Base-by-base conservation (phyloP, 2,888 invertebrate species). In the Syrista parreyssii region DNA sequence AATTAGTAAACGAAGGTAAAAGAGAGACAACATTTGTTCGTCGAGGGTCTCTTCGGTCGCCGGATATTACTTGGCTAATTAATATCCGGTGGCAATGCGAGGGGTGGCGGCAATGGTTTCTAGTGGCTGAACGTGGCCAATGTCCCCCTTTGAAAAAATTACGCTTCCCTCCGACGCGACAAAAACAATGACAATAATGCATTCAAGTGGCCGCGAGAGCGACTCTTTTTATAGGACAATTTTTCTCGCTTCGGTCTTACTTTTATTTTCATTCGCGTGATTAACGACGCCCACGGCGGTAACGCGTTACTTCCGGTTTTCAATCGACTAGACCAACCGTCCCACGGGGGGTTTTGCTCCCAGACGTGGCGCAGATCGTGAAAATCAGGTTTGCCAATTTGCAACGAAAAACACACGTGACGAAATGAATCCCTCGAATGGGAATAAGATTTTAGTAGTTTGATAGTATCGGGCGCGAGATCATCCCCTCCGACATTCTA, bases 181-280 rank as follows among this genome's bases (percentile, higher is more conserved):
- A 81, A 82, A 82, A 86, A 81, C 85, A 79, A 85, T 84, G 81
- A 83, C 80, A 83, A 86, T 85, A 84, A 85, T 82, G 83, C 83
- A 84, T 85, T 82, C 82, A 79, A 73, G 79, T 79, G 74, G 55
- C 55, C 55, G 55, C 55, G 40, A 75, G 75, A 73, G 78, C 76
- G 76, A 77, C 34, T 77, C 77, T 76, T 73, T 71, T 73, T 71
- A 32, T 9, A 30, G 55, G 0, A 80, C 84, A 86, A 87, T 87
- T 87, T 88, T 87, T 87, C 86, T 86, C 83, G 80, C 35, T 78
- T 76, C 55, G 55, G 78, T 77, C 75, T 79, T 82, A 82, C 79
- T 86, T 84, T 88, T 86, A 86, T 86, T 88, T 55, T 86, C 78
- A 79, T 74, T 76, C 83, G 83, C 84, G 80, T 88, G 89, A 89